phyloP scores from a whole-genome alignment of 1,140 invertebrate species.

The Plutomurus gul region DNA sequence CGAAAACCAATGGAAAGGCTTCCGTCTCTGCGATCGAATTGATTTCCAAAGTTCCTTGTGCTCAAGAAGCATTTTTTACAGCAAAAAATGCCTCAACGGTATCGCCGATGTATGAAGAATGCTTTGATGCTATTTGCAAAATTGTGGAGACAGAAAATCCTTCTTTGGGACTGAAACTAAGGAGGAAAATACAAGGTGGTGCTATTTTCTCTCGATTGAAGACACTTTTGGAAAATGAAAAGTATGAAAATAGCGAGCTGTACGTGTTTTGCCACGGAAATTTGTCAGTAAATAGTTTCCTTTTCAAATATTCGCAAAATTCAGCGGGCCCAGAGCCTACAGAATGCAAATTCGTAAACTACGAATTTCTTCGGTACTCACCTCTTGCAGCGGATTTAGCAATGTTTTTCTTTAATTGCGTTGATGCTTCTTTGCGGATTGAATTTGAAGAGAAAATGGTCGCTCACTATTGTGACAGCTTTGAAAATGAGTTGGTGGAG shows the following conservation, averaged over 20 bases:
- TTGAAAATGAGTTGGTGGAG: conserved; percentile 29
- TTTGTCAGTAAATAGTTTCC: not conserved
- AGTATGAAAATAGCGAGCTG: conserved; percentile 31
- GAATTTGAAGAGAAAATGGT: conserved; percentile 40
- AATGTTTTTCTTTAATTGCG: conserved; percentile 4
- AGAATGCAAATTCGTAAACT: conserved; percentile 14
- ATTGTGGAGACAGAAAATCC: conserved; percentile 34
- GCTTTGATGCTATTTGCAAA: conserved; percentile 11
- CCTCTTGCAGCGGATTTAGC: conserved; percentile 30
- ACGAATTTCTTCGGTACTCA: not conserved
- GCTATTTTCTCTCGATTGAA: conserved; percentile 6
- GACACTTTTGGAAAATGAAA: conserved; percentile 34
- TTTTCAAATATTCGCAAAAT: conserved; percentile 13
- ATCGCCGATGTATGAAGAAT: not conserved
- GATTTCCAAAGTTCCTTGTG: conserved; percentile 12
- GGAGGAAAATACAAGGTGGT: not conserved
- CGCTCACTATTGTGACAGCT: conserved; percentile 36
- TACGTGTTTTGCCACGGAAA: conserved; percentile 38
- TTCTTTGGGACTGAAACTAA: conserved; percentile 33
- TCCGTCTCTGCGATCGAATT: not conserved
- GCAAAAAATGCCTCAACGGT: not conserved
- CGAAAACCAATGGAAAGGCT: not conserved
- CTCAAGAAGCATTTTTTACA: not conserved
- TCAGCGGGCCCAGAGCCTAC: not conserved
- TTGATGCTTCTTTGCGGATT: not conserved